phyloP scores from a whole-genome alignment of 2,888 invertebrate genomes.

The Drosophila robusta region DNA sequence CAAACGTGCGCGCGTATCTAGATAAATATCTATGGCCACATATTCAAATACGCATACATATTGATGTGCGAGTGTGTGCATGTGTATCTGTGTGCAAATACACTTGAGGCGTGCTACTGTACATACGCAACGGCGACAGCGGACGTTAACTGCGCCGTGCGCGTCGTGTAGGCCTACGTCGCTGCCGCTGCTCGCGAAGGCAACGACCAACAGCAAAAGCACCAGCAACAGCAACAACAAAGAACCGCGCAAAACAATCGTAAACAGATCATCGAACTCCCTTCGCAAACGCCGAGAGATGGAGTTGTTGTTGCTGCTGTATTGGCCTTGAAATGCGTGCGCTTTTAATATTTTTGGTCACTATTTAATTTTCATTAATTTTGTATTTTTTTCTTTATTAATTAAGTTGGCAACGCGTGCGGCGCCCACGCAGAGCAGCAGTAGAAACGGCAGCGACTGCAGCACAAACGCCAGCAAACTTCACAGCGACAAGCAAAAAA shows the following conservation, averaged over 20 bases:
- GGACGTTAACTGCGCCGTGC: conserved; percentile 29
- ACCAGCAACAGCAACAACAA: conserved; percentile 37
- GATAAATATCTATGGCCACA: conserved; percentile 66
- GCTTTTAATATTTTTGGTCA: conserved; percentile 41
- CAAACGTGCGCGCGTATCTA: conserved; percentile 69
- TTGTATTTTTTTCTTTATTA: conserved; percentile 57
- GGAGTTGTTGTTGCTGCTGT: conserved; percentile 31
- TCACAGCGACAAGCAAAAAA: conserved; percentile 50
- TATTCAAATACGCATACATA: conserved; percentile 3
- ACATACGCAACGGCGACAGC: conserved; percentile 55
- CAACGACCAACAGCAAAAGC: conserved; percentile 59
- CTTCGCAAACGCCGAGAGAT: conserved; percentile 27
- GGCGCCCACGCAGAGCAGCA: conserved; percentile 68
- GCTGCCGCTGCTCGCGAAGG: conserved; percentile 45
- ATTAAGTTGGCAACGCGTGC: conserved; percentile 76
- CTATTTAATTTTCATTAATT: conserved; percentile 74
- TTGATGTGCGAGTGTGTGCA: conserved; percentile 3
- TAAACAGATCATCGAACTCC: conserved; percentile 84
- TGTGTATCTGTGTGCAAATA: conserved; percentile 61
- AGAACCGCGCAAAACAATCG: conserved; percentile 69
- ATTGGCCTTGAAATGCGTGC: conserved; percentile 69
- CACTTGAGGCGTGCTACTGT: conserved; percentile 79
- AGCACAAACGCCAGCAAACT: conserved; percentile 40
- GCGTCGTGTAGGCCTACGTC: conserved; percentile 40
- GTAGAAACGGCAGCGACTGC: conserved; percentile 19